Conservation (phyloP, 2,113 vertebrate species). For the Hemicordylus capensis region DNA sequence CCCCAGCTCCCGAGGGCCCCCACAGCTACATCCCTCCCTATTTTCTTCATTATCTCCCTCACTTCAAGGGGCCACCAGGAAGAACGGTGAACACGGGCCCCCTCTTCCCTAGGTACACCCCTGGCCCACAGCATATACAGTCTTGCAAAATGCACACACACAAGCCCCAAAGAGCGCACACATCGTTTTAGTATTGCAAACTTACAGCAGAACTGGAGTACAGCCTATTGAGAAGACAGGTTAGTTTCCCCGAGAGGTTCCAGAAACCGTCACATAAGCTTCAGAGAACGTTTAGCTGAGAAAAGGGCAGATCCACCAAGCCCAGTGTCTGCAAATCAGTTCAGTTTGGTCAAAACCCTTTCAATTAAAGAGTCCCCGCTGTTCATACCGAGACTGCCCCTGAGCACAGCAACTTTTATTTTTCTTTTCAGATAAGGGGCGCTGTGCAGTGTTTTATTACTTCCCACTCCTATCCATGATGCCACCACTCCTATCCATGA, state of each 20-base stretch:
- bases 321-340: no score
- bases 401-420: not conserved
- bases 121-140: no score
- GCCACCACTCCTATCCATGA: not conserved
- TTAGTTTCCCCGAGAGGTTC: fast-evolving
- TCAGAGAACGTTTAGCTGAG: not conserved
- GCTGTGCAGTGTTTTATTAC: not conserved
- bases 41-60: no score
- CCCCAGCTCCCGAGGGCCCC: no score
- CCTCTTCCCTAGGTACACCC: no score
- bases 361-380: not conserved
- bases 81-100: no score
- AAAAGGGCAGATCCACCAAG: fast-evolving
- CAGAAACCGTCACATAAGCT: not conserved
- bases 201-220: not conserved
- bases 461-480: slow-evolving; percentile 2
- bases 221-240: not conserved
- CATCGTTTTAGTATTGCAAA: no score
- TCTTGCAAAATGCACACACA: not conserved
- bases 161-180: no score
- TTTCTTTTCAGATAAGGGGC: not conserved
- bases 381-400: not conserved
- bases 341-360: not conserved
- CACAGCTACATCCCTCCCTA: no score
- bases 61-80: no score